Conservation (phyloP, 2,797 vertebrate species). For the Acanthurus lineatus region DNA sequence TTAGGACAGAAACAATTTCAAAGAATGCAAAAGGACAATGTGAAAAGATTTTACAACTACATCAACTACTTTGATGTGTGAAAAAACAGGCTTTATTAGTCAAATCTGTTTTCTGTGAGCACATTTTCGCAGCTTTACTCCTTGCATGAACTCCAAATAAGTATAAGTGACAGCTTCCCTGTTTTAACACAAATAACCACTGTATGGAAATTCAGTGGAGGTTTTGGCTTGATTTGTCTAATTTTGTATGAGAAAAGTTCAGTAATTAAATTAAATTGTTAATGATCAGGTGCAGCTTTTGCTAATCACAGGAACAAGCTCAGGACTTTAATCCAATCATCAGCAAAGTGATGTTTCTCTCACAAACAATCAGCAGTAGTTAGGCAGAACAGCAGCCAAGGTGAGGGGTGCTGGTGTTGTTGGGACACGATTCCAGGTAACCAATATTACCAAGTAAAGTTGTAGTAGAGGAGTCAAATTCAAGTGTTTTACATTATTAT, state of each 20-base stretch:
- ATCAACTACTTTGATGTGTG: background rate
- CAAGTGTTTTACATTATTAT: background rate
- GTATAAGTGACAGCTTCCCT: background rate
- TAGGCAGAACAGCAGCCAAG: background rate
- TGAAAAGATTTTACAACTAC: background rate
- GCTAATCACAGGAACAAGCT: background rate
- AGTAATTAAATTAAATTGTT: slow-evolving; percentile 9
- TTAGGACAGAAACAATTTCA: background rate
- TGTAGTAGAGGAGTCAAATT: background rate
- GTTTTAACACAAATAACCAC: background rate
- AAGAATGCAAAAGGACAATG: background rate
- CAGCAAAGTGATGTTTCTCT: background rate
- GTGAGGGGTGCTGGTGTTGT: background rate
- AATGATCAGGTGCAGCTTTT: background rate
- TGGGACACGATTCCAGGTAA: background rate
- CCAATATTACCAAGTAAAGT: background rate
- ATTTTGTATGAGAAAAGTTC: background rate
- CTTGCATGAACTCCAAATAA: background rate
- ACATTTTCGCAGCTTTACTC: background rate
- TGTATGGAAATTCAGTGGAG: background rate
- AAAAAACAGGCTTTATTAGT: background rate
- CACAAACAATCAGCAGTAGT: background rate
- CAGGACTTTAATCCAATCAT: slow-evolving; percentile 22
- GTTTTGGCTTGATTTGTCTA: background rate
- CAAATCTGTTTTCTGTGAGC: background rate